Base-by-base conservation (phyloP, 1,140 invertebrate genomes). In the Drosophila pseudoobscura region DNA sequence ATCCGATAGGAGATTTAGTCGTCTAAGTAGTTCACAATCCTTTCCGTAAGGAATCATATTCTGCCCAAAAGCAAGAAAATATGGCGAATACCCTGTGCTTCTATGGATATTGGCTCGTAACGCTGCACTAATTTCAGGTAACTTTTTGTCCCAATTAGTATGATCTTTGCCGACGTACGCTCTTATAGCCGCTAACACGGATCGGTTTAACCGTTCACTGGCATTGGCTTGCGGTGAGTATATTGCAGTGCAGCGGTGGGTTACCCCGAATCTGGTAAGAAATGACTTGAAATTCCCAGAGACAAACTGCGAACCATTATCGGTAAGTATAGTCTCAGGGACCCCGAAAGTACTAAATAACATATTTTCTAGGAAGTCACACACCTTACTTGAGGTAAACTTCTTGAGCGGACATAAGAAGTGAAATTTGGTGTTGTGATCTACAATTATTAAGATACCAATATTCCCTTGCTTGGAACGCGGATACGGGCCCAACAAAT, bases 1-100 rank as follows among this genome's bases (percentile, higher is more conserved):
- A 9, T 69, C 66, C 2, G 17, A 49, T 3, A 68, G 35, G 1
- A 59, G 3, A 13, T 65, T 49, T 17, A 68, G 11, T 11, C 44
- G 59, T n/a, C 57, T n/a, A 5, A 62, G 43, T 6, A 57, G n/a
- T 1, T 44, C 51, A 9, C 57, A 62, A 15, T 73, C 64, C 13
- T 39, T 17, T 29, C 65, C 58, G 24, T 58, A 52, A 2, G 44
- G n/a, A 5, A 75, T 22, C 72, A 63, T 75, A 15, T 63, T 71
- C 15, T 75, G 66, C 0, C 60, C 65, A 15, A 70, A 70, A 4
- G 15, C 26, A 1, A 50, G 11, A 39, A 68, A 52, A 39, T 56
- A 60, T 0, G 63, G 63, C 1, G 56, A 59, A 41, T 24, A 49
- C 15, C 15, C 15, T 15, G 15, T 15, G 15, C 15, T 15, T 15